Evolutionary conservation across 2,797 vertebrate species (phyloP), one percentile per base, ranked within the genome.

Genomic region (Brotula barbata): DNA sequence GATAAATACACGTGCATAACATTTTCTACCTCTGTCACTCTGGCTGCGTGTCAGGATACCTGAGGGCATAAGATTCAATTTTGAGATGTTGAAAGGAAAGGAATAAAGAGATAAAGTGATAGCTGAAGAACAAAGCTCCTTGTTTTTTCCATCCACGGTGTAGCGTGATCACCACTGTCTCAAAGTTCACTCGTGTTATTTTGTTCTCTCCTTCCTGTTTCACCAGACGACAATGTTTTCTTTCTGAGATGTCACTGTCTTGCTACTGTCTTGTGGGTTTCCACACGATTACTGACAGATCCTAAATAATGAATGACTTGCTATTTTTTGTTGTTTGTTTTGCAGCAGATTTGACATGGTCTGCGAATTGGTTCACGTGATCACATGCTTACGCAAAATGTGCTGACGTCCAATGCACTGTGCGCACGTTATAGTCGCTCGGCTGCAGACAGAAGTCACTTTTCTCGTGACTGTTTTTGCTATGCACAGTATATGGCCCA

Each of bases 191-290:
- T 31, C 14, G 4, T 1, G 39, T 59, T 58, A 57, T 34, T 40
- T 48, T 43, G 53, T 33, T 48, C 12, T 48, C 63, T 74, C 58
- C 59, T 77, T 80, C 74, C 71, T 71, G 40, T 49, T 74, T 44
- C 36, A 10, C 17, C 16, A 61, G 22, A n/a, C 6, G 12, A 21
- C 13, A 58, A 15, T 7, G 16, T 53, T 64, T 20, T 31, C 55
- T 68, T 76, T 68, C 59, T 44, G 55, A 64, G 53, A 82, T 77
- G 16, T 70, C 6, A 2, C 15, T 8, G 56, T 66, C 61, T 68
- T 1, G 3, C 56, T 20, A 1, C 48, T 42, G 16, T 7, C 11
- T 5, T 0, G 7, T 6, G 15, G 45, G 39, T 56, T 63, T 46
- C 17, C 17, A 21, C 34, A 3, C 25, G n/a, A 17, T 11, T 6